Percentiles rank a stretch among this genome's conserved stretches.
These are phyloP conservation scores for Amphipyra berbera DNA, from an alignment of 2,888 invertebrate genomes.

Conservation along the genomic window DNA sequence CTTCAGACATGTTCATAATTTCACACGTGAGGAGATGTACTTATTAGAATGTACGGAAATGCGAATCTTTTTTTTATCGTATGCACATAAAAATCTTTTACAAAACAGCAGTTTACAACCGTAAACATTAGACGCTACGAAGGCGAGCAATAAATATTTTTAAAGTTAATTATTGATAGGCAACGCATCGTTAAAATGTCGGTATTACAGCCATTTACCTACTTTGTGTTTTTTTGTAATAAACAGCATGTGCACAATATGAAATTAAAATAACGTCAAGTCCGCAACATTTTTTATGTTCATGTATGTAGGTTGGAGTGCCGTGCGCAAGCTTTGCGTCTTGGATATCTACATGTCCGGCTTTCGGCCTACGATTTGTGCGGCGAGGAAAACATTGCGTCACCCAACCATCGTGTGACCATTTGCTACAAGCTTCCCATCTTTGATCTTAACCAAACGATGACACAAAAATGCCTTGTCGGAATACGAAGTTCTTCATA, in stretches of 20 bases:
- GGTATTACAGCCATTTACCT: constrained; percentile 32
- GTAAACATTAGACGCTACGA: constrained; percentile 19
- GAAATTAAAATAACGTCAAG: constrained; percentile 75
- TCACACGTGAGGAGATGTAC: constrained; percentile 20
- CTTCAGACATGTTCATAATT: constrained; percentile 24
- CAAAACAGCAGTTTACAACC: constrained; percentile 33
- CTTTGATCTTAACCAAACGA: constrained; percentile 56
- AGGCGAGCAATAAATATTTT: constrained; percentile 38
- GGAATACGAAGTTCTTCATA: constrained; percentile 21
- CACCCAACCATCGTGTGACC: constrained; percentile 68
- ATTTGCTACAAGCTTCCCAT: constrained; percentile 64
- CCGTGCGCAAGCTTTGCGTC: constrained; percentile 84
- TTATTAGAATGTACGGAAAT: constrained; percentile 28
- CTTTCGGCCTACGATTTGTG: constrained; percentile 80
- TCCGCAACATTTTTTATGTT: constrained; percentile 80
- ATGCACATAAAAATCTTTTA: constrained; percentile 31
- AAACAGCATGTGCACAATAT: constrained; percentile 64
- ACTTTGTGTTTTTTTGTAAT: constrained; percentile 53
- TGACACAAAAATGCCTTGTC: constrained; percentile 50
- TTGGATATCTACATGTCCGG: constrained; percentile 80
- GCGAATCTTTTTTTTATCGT: constrained; percentile 23
- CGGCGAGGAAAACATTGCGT: constrained; percentile 82
- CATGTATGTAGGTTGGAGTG: constrained; percentile 85
- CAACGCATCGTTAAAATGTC: constrained; percentile 46
- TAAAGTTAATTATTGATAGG: constrained; percentile 45